Base-by-base conservation (phyloP, 2,113 vertebrate genomes). In the Erythrolamprus reginae region DNA sequence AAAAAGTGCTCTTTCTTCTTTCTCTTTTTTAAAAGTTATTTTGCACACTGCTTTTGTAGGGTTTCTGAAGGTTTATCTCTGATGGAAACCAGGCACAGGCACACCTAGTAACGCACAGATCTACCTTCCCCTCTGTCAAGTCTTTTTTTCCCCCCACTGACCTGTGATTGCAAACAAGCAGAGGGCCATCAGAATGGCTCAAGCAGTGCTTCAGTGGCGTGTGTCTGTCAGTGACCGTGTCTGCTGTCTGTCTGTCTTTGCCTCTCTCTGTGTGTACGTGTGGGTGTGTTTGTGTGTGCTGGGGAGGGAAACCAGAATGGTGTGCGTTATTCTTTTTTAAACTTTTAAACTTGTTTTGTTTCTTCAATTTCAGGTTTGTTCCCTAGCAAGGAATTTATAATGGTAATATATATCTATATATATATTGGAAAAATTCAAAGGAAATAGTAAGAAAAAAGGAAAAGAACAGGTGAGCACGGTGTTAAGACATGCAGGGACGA, bases 401-500 rank as follows among this genome's bases (percentile, higher is more conserved):
- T 95, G 94, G 95, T 95, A 95, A 94, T n/a, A n/a, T n/a, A n/a
- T n/a, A n/a, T n/a, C n/a, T n/a, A n/a, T n/a, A n/a, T n/a, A n/a
- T n/a, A n/a, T n/a, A n/a, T n/a, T n/a, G n/a, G n/a, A n/a, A n/a
- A 95, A 97, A 97, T 94, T 95, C 38, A 42, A 52, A 52, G 15
- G 3, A 52, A 96, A 97, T n/a, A 15, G 33, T n/a, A 65, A 58
- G 7, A 10, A 9, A 56, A 56, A n/a, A 28, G 3, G 13, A 58
- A 65, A 65, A 33, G 4, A 96, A 95, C 97, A 92, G 92, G 95
- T 94, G 84, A 95, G 92, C 93, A 90, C 93, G 91, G 93, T 94
- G 96, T 96, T 95, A 97, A 97, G 96, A 98, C 99, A 99, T 99
- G 99, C 99, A 98, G 97, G 97, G 96, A 97, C 98, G 97, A 97